Conservation (phyloP, 1,140 invertebrate species). For the Drosophila cardini region DNA sequence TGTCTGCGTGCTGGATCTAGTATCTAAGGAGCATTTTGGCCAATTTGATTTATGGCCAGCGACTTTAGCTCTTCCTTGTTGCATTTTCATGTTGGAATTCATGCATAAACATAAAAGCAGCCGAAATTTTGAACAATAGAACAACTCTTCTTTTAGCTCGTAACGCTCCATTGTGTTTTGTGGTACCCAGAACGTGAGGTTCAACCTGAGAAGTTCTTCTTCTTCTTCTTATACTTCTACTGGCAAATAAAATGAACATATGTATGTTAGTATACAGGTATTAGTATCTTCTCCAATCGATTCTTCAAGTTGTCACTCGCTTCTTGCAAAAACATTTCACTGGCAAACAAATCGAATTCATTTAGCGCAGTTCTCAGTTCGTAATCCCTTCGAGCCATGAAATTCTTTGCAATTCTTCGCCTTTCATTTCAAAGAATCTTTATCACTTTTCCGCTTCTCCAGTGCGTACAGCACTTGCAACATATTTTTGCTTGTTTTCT, state of each 20-base stretch:
- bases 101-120: constrained; percentile 82
- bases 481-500: constrained; percentile 32
- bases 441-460: constrained; percentile 10
- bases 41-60: constrained; percentile 75
- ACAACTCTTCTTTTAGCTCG: constrained; percentile 37
- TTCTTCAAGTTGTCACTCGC: constrained; percentile 53
- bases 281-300: constrained; percentile 16
- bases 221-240: constrained; percentile 14
- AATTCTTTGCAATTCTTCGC: constrained; percentile 37
- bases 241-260: constrained; percentile 41
- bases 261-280: neutral
- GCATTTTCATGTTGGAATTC: constrained; percentile 80
- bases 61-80: constrained; percentile 68
- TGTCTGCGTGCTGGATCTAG: constrained; percentile 71
- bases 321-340: constrained; percentile 22
- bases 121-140: constrained; percentile 80
- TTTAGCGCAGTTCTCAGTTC: constrained; percentile 36
- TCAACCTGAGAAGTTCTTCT: constrained; percentile 64
- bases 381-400: constrained; percentile 34
- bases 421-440: constrained; percentile 45
- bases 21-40: constrained; percentile 57
- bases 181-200: constrained; percentile 75
- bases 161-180: constrained; percentile 78
- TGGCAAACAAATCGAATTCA: constrained; percentile 60
- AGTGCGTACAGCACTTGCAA: constrained; percentile 53